A percentile compares a stretch with the other conserved stretches of the same genome.
Conservation (phyloP, 2,888 invertebrate genomes). For the Liodrosophila aerea region DNA sequence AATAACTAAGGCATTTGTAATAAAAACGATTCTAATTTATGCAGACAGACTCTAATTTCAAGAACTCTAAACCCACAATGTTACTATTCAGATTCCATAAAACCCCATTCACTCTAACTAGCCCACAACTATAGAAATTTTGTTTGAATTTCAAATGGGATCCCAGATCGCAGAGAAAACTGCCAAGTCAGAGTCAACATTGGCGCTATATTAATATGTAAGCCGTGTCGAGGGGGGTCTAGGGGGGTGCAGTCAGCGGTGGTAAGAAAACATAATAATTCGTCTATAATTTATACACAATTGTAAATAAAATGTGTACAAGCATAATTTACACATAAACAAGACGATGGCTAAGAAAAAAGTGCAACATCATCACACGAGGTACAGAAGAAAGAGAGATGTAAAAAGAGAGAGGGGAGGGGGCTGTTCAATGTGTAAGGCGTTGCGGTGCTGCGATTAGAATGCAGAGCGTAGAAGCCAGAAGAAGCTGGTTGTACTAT, state of each 20-base stretch:
- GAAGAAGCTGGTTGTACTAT: slow-evolving; percentile 25
- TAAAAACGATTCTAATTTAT: too few species aligned
- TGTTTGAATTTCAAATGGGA: slow-evolving; percentile 58
- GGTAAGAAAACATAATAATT: slow-evolving; percentile 68
- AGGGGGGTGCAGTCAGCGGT: slow-evolving; percentile 8
- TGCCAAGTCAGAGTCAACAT: slow-evolving; percentile 39
- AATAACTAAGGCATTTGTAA: too few species aligned
- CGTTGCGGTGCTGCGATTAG: slow-evolving; percentile 49
- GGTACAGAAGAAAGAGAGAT: not conserved
- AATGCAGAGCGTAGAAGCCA: slow-evolving; percentile 48
- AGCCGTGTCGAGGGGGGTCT: slow-evolving; percentile 29
- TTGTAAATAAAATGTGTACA: slow-evolving; percentile 76
- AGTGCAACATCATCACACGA: slow-evolving; percentile 57
- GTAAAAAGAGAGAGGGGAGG: not conserved
- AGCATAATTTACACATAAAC: slow-evolving; percentile 78
- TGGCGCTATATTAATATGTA: slow-evolving; percentile 67
- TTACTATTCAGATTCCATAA: too few species aligned
- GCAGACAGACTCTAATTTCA: too few species aligned
- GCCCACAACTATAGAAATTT: slow-evolving; percentile 1
- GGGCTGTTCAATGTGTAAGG: not conserved
- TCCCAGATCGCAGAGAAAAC: slow-evolving; percentile 21
- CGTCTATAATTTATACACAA: slow-evolving; percentile 76
- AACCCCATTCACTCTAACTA: not conserved
- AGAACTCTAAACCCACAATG: too few species aligned
- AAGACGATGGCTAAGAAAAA: slow-evolving; percentile 48